Percentiles rank a stretch among this genome's conserved stretches.
Conservation (phyloP, 1,140 invertebrate genomes). For the Aplysia californica region DNA sequence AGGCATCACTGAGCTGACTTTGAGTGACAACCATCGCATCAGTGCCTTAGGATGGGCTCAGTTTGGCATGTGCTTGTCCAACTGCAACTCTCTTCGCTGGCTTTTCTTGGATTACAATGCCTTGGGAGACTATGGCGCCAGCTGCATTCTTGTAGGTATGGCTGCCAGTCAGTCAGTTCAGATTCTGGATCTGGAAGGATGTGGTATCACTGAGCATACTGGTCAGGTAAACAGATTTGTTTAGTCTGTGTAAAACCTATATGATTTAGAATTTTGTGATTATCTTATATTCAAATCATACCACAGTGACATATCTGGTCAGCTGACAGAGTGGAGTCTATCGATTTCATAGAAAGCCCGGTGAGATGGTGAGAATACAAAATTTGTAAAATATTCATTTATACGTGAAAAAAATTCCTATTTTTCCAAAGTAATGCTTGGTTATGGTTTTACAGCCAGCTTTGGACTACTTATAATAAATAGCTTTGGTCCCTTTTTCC, state of each 20-base stretch:
- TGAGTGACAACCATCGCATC: constrained; percentile 55
- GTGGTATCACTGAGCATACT: constrained; percentile 46
- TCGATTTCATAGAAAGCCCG: neutral
- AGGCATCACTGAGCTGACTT: constrained; percentile 52
- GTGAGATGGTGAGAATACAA: neutral
- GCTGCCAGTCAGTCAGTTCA: constrained; percentile 41
- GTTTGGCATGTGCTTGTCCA: constrained; percentile 50
- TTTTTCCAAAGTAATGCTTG: no score
- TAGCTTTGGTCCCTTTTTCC: no score
- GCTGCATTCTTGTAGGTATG: constrained; percentile 46
- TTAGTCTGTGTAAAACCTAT: no score
- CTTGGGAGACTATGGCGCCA: constrained; percentile 54
- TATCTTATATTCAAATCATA: neutral
- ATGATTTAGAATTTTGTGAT: no score
- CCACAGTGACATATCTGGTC: neutral
- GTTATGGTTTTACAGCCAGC: no score
- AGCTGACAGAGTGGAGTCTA: neutral
- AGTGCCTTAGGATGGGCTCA: constrained; percentile 50
- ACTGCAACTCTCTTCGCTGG: constrained; percentile 40
- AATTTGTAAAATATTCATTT: neutral
- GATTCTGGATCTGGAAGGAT: constrained; percentile 52
- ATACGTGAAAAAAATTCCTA: no score
- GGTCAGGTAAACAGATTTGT: constrained; percentile 39
- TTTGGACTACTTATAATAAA: no score
- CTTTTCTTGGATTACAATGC: constrained; percentile 57